Evolutionary conservation across 2,113 vertebrate genomes (phyloP), one percentile per base, ranked within the genome.

Genomic region (Andinoacara biseriatus): DNA sequence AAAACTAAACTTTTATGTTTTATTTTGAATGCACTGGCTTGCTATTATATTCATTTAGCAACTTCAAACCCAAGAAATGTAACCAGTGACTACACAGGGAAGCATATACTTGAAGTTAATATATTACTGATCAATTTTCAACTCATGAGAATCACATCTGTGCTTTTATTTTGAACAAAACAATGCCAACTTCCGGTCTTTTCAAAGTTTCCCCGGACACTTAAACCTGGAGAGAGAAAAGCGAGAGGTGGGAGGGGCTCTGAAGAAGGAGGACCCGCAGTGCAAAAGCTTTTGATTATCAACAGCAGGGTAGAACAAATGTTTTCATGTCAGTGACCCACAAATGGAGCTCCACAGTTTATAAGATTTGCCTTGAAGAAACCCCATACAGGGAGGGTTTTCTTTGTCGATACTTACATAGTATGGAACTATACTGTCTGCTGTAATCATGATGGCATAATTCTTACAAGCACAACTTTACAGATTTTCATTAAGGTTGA

Each of bases 251-350:
- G 82, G 81, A 17, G 61, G 79, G 72, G 72, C 56, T 24, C 58
- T 76, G n/a, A 20, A 79, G 80, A 57, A 81, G 81, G 72, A 74
- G 56, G 75, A 69, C 22, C 14, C 65, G 63, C 58, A 40, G 56
- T 15, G 60, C 83, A 83, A 84, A 80, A 7, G 83, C 54, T 85
- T 72, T 74, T 74, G 79, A 87, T 90, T 88, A 91, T 90, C 86
- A 83, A 40, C 83, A 86, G 69, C 63, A 65, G 76, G 59, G 76
- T 78, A 58, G 80, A 79, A 82, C 33, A 40, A 61, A 86, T 87
- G 90, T 91, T 90, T 91, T 89, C 83, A 83, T 79, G 80, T 89
- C 86, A 76, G 69, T 88, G 82, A 87, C 82, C 86, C 74, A 80
- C 86, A 86, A 90, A 87, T 76, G 87, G 74, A 86, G 82, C 83